Evolutionary conservation across 2,797 vertebrate genomes (phyloP).

Genomic region (Sparus aurata): DNA sequence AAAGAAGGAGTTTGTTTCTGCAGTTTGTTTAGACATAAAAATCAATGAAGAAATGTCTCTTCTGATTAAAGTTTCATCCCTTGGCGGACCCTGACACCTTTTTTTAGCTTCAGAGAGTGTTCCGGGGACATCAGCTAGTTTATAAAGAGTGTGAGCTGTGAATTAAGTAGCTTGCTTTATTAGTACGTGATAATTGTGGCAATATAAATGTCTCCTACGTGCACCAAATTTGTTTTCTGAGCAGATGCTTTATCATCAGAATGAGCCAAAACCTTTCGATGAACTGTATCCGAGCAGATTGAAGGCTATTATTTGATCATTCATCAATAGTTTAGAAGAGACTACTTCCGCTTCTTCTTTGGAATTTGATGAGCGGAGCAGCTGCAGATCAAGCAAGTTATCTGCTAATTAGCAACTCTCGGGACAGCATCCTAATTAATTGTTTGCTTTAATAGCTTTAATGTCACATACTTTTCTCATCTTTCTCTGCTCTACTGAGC

Average conservation of each 20-base stretch:
- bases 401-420: constrained; percentile 30
- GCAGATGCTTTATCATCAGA: neutral
- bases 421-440: constrained; percentile 33
- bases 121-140: too few relatives aligned
- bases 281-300: constrained; percentile 1
- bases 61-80: too few relatives aligned
- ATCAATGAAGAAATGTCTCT: too few relatives aligned
- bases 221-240: neutral
- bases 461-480: constrained; percentile 14
- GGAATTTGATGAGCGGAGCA: constrained; percentile 17
- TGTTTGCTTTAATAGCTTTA: constrained; percentile 22
- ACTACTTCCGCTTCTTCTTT: neutral
- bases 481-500: neutral
- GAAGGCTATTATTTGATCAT: neutral
- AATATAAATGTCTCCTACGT: neutral
- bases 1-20: too few relatives aligned
- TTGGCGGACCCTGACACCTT: too few relatives aligned
- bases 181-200: neutral
- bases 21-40: too few relatives aligned
- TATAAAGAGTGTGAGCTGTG: neutral
- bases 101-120: too few relatives aligned
- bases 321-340: neutral
- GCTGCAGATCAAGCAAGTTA: constrained; percentile 30
- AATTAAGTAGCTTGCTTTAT: neutral
- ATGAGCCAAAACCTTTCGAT: neutral